Base-by-base conservation (phyloP, 1,140 invertebrate genomes). In the Hestina assimilis region DNA sequence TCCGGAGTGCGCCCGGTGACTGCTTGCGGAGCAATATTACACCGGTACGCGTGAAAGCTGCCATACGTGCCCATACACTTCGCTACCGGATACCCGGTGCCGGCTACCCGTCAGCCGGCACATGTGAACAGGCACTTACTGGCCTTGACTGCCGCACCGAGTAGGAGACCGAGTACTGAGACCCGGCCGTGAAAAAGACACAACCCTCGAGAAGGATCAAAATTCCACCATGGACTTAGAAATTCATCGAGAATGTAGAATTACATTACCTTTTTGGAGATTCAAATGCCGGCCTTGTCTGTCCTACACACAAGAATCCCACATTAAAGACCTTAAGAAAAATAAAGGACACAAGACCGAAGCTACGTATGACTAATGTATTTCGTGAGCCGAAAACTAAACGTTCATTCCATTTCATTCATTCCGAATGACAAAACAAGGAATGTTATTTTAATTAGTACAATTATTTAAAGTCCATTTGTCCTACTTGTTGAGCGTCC, bases 381-480 rank as follows among this genome's bases (percentile, higher is more conserved):
- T 15, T 17, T 9, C 15, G 42, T 45, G 42, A 31, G 29, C 19
- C 40, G 40, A 23, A 31, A 31, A 31, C 29, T 15, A 11, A 47
- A 29, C 15, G 11, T 24, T 29, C 29, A 38, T 23, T 50, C 47
- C 46, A 35, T 50, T 50, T 31, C 31, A 21, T 20, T 35, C 46
- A 26, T 43, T 43, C 21, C 41, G 7, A 12, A 12, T 26, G 20
- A 50, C 19, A 50, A 50, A 50, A 50, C 31, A 50, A 6, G 20
- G 47, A 38, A 50, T 50, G n/a, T 20, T 5, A 23, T 35, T 21
- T 50, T 50, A 33, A 50, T 50, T 50, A 21, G 26, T 12, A 12
- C 47, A 38, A 50, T 50, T 50, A 50, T 50, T 50, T 50, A 50
- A 50, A 38, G 42, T 26, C 14, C 41, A n/a, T n/a, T n/a, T n/a